Conservation (phyloP, 2,797 vertebrate genomes). For the Geotrypetes seraphini region DNA sequence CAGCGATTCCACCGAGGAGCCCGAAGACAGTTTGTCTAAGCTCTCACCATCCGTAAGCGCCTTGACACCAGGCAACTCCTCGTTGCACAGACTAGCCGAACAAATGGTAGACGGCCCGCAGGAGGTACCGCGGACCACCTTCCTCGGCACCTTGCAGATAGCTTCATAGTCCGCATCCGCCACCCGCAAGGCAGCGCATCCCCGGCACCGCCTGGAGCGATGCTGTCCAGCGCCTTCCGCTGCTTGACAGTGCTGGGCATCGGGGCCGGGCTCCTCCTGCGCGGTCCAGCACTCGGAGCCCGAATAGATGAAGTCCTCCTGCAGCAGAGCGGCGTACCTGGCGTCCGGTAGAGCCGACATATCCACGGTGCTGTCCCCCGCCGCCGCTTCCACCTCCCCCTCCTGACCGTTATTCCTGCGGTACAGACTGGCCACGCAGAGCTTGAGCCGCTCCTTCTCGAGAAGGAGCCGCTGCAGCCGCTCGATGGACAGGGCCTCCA, state of each 20-base stretch:
- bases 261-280: constrained; percentile 55
- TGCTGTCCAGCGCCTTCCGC: constrained; percentile 34
- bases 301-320: constrained; percentile 79
- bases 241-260: constrained; percentile 51
- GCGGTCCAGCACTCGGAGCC: constrained; percentile 84
- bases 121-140: constrained; percentile 68
- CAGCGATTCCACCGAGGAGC: constrained; percentile 73
- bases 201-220: constrained; percentile 69
- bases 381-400: constrained; percentile 7
- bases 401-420: constrained; percentile 64
- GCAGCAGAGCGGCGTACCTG: constrained; percentile 69
- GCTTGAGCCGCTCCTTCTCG: constrained; percentile 84
- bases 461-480: constrained; percentile 78
- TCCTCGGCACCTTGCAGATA: constrained; percentile 80
- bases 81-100: constrained; percentile 51
- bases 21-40: constrained; percentile 53
- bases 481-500: constrained; percentile 81
- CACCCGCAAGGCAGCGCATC: constrained; percentile 72
- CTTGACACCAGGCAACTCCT: constrained; percentile 49
- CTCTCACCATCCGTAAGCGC: constrained; percentile 57
- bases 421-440: constrained; percentile 77
- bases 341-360: constrained; percentile 58
- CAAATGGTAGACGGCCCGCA: constrained; percentile 60
- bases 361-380: constrained; percentile 47
- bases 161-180: constrained; percentile 87